Conservation (phyloP, 2,113 vertebrate species). For the Geococcyx californianus region DNA sequence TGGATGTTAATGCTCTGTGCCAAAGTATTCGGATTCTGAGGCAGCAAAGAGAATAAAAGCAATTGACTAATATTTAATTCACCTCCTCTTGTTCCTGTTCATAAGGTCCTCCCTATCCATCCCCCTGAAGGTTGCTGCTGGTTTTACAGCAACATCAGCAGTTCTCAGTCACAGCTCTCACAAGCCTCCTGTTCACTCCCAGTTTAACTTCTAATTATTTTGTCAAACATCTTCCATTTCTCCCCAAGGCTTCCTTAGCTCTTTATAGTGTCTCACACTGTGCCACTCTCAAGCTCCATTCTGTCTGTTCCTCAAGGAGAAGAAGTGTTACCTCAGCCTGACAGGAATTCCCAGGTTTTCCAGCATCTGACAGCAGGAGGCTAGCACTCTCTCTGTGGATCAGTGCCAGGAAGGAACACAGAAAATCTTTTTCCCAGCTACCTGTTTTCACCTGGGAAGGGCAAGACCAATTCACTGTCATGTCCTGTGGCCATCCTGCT, state of each 20-base stretch:
- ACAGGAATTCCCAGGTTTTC: background rate
- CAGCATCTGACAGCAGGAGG: background rate
- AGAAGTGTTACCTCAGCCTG: background rate
- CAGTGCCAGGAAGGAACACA: background rate
- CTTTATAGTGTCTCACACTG: background rate
- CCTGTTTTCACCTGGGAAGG: background rate
- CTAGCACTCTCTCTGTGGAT: background rate
- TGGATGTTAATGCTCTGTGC: background rate
- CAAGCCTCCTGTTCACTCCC: background rate
- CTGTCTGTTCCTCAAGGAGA: background rate
- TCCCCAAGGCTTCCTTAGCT: background rate
- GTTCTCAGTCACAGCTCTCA: background rate
- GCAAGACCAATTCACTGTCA: background rate
- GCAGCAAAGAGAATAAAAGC: background rate
- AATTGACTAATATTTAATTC: background rate
- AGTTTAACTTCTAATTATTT: background rate
- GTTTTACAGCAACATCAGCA: background rate
- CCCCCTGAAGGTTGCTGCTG: background rate
- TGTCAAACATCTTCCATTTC: background rate
- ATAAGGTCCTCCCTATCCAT: background rate
- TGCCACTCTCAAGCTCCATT: background rate
- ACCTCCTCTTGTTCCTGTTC: background rate
- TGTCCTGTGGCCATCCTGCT: accelerated
- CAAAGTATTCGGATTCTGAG: background rate
- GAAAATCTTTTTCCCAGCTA: background rate